These are phyloP conservation scores for Anguilla rostrata DNA, from an alignment of 2,113 vertebrate species.

Conservation along the genomic window DNA sequence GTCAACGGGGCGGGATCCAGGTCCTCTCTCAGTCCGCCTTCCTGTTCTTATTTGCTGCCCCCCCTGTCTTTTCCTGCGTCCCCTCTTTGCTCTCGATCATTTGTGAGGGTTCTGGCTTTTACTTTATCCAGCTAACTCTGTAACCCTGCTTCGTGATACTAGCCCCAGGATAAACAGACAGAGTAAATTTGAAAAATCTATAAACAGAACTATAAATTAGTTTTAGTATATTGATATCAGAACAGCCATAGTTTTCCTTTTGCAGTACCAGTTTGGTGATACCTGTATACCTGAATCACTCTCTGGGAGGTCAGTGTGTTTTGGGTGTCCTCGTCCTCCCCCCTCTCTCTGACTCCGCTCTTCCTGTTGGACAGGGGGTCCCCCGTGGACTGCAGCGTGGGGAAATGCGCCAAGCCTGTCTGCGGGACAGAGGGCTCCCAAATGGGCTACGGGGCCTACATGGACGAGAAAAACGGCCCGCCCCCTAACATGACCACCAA, in stretches of 20 bases:
- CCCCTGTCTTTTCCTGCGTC: too few relatives aligned
- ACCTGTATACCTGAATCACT: too few relatives aligned
- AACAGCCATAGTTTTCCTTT: too few relatives aligned
- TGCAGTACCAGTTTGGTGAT: too few relatives aligned
- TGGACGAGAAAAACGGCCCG: conserved; percentile 93
- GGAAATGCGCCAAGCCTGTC: conserved; percentile 90
- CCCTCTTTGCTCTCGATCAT: background rate
- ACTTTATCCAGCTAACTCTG: too few relatives aligned
- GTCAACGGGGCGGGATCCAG: conserved; percentile 87
- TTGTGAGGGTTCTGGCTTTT: too few relatives aligned
- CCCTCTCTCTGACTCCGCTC: conserved; percentile 23
- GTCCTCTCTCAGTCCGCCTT: conserved; percentile 52
- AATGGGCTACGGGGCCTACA: conserved; percentile 92
- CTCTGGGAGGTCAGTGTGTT: too few relatives aligned
- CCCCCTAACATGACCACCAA: conserved; percentile 98
- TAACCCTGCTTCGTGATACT: too few relatives aligned
- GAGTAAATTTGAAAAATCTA: too few relatives aligned
- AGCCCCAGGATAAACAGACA: too few relatives aligned
- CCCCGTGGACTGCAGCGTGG: conserved; percentile 91
- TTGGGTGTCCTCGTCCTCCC: background rate
- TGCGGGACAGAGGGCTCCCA: conserved; percentile 80
- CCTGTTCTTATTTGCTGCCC: background rate
- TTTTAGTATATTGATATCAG: too few relatives aligned
- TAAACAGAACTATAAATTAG: too few relatives aligned
- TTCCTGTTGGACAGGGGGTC: conserved; percentile 78